These are phyloP conservation scores for Siniperca obscura DNA, from an alignment of 2,797 vertebrate genomes.

Conservation along the genomic window DNA sequence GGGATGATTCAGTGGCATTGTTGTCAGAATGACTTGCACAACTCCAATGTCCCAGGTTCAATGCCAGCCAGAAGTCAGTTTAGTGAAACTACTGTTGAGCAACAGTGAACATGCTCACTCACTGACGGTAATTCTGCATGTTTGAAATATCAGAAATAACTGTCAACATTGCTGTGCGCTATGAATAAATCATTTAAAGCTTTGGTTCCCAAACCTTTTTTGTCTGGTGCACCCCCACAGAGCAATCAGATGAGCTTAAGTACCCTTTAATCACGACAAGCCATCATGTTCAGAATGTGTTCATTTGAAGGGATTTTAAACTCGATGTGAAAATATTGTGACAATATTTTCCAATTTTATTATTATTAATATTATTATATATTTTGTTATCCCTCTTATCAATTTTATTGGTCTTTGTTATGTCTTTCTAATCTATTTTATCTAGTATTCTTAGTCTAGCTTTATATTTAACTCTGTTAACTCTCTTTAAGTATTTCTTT, in stretches of 20 bases:
- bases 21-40: not conserved
- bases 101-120: not conserved
- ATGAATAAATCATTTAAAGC: constrained; percentile 6
- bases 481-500: too few relatives aligned
- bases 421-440: too few relatives aligned
- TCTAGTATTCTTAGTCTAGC: too few relatives aligned
- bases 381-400: too few relatives aligned
- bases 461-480: too few relatives aligned
- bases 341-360: not conserved
- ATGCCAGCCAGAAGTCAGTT: not conserved
- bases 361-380: too few relatives aligned
- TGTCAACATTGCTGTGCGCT: not conserved
- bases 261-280: not conserved
- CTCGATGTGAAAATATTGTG: not conserved
- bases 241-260: not conserved
- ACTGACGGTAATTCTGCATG: not conserved
- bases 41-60: not conserved
- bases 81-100: not conserved
- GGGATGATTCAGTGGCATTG: constrained; percentile 12
- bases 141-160: not conserved
- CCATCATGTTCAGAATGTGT: not conserved
- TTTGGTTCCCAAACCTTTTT: not conserved
- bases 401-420: too few relatives aligned
- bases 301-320: not conserved
- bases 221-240: not conserved